A percentile compares a stretch with the other conserved stretches of the same genome.
phyloP scores from a whole-genome alignment of 2,888 invertebrate species.

The Crossocerus cetratus region DNA sequence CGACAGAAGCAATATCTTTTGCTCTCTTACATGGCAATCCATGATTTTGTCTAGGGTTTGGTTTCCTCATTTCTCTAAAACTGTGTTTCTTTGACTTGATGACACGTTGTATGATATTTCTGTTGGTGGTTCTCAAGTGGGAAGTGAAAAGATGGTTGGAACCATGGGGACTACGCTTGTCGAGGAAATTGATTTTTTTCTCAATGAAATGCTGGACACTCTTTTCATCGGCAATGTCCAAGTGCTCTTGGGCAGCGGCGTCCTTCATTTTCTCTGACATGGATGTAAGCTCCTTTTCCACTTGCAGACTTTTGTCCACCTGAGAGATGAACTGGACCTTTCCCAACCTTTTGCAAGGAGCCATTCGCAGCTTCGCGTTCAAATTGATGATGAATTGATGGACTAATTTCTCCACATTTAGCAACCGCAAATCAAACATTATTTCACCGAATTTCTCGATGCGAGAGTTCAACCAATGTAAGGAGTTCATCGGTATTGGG shows the following conservation, averaged over 20 bases:
- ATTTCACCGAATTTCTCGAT: too few species aligned
- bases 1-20: neutral
- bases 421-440: slow-evolving; percentile 14
- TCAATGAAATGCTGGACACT: slow-evolving; percentile 37
- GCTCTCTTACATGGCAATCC: neutral
- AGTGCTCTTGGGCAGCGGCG: slow-evolving; percentile 17
- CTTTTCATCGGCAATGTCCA: slow-evolving; percentile 29
- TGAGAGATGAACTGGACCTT: slow-evolving; percentile 32
- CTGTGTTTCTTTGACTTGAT: slow-evolving; percentile 3
- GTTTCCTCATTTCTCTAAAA: neutral
- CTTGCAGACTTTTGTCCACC: slow-evolving; percentile 17
- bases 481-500: too few species aligned
- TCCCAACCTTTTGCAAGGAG: slow-evolving; percentile 11
- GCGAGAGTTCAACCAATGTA: too few species aligned
- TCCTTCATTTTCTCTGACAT: slow-evolving; percentile 34
- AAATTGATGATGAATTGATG: slow-evolving; percentile 47
- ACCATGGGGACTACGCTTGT: slow-evolving; percentile 27
- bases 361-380: slow-evolving; percentile 25
- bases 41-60: neutral
- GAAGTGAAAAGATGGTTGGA: slow-evolving; percentile 23
- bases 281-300: slow-evolving; percentile 18
- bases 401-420: slow-evolving; percentile 44
- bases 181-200: slow-evolving; percentile 30
- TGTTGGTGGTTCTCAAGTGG: slow-evolving; percentile 48
- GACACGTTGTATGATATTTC: slow-evolving; percentile 39